These are phyloP conservation scores for Spinus pinus DNA, from an alignment of 2,797 vertebrate species.

Conservation along the genomic window DNA sequence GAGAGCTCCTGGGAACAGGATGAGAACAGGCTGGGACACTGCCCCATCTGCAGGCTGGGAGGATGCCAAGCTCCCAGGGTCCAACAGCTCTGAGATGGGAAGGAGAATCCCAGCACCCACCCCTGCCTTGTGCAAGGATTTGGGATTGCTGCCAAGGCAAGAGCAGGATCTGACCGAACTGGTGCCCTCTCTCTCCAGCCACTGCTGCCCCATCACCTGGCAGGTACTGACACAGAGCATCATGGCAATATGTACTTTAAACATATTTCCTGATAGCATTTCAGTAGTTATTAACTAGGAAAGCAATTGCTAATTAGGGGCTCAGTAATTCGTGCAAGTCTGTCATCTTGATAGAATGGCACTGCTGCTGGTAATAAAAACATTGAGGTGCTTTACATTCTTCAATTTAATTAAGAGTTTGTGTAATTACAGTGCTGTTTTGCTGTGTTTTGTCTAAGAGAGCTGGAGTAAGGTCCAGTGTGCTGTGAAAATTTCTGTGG, in stretches of 20 bases:
- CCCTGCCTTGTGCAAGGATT: neutral
- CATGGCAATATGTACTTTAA: conserved; percentile 29
- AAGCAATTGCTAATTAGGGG: conserved; percentile 69
- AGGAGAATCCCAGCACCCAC: neutral
- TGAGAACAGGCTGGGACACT: neutral
- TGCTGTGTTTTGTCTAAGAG: neutral
- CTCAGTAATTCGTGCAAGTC: conserved; percentile 64
- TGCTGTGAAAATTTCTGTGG: neutral
- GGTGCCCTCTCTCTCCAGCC: neutral
- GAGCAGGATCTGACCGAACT: neutral
- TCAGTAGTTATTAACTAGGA: conserved; percentile 57
- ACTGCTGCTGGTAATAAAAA: conserved; percentile 62
- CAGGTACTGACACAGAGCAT: neutral
- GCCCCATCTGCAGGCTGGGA: neutral
- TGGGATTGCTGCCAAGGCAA: neutral
- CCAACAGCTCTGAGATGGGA: conserved; percentile 28
- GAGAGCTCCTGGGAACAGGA: neutral
- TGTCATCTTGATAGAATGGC: conserved; percentile 67
- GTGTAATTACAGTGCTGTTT: conserved; percentile 50
- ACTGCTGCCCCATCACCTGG: neutral
- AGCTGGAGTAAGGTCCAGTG: neutral
- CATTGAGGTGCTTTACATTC: conserved; percentile 42
- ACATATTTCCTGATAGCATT: conserved; percentile 16
- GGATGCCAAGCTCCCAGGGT: accelerated
- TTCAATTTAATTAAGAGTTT: conserved; percentile 73